Evolutionary conservation across 2,113 vertebrate species (phyloP), one percentile per base, ranked within the genome.

Genomic region (Tetrax tetrax): DNA sequence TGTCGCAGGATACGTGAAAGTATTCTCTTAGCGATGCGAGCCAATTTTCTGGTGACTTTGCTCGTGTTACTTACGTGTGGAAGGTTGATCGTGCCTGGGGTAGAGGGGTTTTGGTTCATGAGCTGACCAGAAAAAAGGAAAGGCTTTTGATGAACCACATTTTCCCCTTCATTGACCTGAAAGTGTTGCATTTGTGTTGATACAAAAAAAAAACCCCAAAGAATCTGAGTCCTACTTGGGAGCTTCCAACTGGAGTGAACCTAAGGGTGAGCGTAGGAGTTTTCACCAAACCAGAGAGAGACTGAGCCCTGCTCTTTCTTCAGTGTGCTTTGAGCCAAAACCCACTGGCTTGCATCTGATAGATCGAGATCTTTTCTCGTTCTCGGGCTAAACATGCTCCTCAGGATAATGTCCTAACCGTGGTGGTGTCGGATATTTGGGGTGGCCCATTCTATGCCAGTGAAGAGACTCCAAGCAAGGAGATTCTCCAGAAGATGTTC

Each of bases 61-160:
- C 18, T 70, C 7, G 3, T 47, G 11, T 7, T 37, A 5, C 20
- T 56, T 18, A 25, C 0, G 2, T 14, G 11, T 29, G 4, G 4
- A 18, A 53, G 21, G 12, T 20, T 11, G 14, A 33, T 29, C 35
- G 2, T 33, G 24, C 43, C 61, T 38, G 60, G 19, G 12, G 47
- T 45, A 23, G 43, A 31, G n/a, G 22, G 5, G 38, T 21, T 79
- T 54, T 51, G 54, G 25, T 35, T 83, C 16, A 12, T 27, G n/a
- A 87, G 41, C 64, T 83, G 20, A 33, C 5, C 37, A 70, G 54
- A 41, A 38, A 65, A 33, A 37, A 43, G 10, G 35, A 65, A 60
- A 53, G 19, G 12, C 28, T n/a, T 81, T 59, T 25, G 22, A 28
- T 31, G 22, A 12, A 12, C 12, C 25, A 1, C 3, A 6, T 82